Percentiles rank a stretch among this genome's conserved stretches.
Conservation (phyloP, 2,888 invertebrate genomes). For the Unio delphinus region DNA sequence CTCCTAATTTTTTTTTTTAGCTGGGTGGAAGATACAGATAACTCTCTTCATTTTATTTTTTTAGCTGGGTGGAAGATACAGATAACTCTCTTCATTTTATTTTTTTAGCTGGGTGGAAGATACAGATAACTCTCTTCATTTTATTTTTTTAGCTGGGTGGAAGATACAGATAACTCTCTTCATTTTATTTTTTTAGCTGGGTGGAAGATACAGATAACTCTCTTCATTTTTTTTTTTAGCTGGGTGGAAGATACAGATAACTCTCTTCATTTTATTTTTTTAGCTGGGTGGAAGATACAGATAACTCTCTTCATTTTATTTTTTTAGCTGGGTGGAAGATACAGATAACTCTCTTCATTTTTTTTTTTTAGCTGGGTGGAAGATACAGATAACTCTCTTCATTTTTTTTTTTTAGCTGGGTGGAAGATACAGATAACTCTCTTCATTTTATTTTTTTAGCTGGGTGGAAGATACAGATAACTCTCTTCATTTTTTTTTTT, state of each 20-base stretch:
- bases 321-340: too few relatives aligned
- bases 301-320: neutral
- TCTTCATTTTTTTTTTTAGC: neutral
- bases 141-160: neutral
- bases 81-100: neutral
- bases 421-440: neutral
- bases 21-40: too few relatives aligned
- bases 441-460: neutral
- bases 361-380: too few relatives aligned
- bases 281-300: too few relatives aligned
- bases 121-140: neutral
- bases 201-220: neutral
- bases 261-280: neutral
- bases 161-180: neutral
- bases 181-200: neutral
- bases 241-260: neutral
- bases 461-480: neutral
- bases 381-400: neutral
- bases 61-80: too few relatives aligned
- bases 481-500: neutral
- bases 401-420: neutral
- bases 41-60: neutral
- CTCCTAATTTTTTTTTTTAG: neutral
- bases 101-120: too few relatives aligned
- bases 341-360: neutral